Base-by-base conservation (phyloP, 2,113 vertebrate genomes). In the Stigmatopora argus region DNA sequence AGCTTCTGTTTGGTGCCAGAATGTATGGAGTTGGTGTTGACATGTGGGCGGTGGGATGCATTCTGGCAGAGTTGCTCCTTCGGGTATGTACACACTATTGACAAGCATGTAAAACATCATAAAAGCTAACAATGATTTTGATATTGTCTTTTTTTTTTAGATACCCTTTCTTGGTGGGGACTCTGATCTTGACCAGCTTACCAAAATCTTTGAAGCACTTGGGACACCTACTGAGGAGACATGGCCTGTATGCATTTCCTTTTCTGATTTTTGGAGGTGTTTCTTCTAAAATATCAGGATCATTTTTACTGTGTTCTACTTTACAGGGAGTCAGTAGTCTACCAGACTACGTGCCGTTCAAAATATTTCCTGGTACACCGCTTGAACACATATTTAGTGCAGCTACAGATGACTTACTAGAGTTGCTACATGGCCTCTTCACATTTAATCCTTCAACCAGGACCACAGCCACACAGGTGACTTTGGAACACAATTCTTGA, bases 11-110 rank as follows among this genome's bases (percentile, higher is more conserved):
- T 86, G 97, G 97, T 66, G 93, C 96, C 74, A 93, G 93, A 85
- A 99, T 99, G 94, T 99, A 99, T 35, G 95, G 96, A 31, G 95
- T 98, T 13, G 95, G 96, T 48, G 96, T 99, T 2, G 97, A 99
- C 84, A 98, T 97, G 95, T 98, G 97, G 97, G 97, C 96, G 73
- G 95, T 99, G 60, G 97, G 97, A 66, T 99, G 97, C 83, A 99
- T 99, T 84, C 87, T 99, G 81, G 95, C 96, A 59, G 97, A 99
- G 76, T 79, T 99, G 58, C 93, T 99, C 4, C 93, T 98, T 35
- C 87, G 97, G 89, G 97, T 98, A 90, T 2, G 53, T 53, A 73
- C 70, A 67, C 21, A 19, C 56, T 51, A 51, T 72, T 18, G 75
- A 56, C 35, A 17, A 72, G 6, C 44, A 23, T 66, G 38, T 44